Base-by-base conservation (phyloP, 2,888 invertebrate genomes). In the Hypomecis punctinalis region DNA sequence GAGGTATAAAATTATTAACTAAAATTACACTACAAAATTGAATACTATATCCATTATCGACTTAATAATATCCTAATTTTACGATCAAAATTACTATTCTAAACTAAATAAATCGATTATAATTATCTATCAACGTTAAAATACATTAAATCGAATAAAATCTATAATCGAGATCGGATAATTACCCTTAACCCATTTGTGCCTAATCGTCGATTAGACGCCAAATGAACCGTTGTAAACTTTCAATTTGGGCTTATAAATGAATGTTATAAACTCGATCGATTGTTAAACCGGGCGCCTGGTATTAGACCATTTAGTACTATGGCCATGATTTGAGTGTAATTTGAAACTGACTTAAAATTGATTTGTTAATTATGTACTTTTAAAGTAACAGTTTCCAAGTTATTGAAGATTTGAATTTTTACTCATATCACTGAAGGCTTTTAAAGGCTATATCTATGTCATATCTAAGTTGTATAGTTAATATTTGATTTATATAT, bases 211-310 rank as follows among this genome's bases (percentile, higher is more conserved):
- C 35, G 36, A 55, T 62, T 62, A 62, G 45, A 8, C 33, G 40
- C 42, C 45, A 23, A 58, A 53, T 42, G 33, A 46, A 55, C 9
- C 8, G 49, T 54, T 54, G 63, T 61, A 37, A 59, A 61, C 46
- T 54, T 64, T 64, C 58, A 59, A 61, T 66, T 58, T 49, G 46
- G 40, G 7, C 43, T 39, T 40, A 43, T 47, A 42, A 53, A 53
- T 54, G 45, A 54, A 54, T 7, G 52, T 42, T 46, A 58, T 65
- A 57, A 58, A 40, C 23, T 48, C 3, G 46, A 48, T 36, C 47
- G 57, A 53, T 63, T 63, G 48, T 58, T 62, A 51, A 64, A 54
- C 49, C 55, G 55, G 63, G 59, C 63, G 63, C 63, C 53, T 54
- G 48, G 45, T 13, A 55, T 64, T 64, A 64, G 54, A 60, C 55